Conservation (phyloP, 2,797 vertebrate species). For the Liasis olivaceus region DNA sequence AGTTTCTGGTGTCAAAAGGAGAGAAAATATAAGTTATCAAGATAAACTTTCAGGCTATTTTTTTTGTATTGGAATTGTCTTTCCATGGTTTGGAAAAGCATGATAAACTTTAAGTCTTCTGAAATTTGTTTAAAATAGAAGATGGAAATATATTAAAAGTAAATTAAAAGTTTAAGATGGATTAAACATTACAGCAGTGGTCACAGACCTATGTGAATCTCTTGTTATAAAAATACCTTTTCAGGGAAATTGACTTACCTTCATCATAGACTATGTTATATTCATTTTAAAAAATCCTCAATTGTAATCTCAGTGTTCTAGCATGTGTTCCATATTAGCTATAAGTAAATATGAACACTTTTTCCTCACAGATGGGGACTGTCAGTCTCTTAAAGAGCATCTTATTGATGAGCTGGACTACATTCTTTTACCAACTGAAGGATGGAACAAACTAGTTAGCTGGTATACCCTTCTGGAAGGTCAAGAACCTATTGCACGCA, state of each 20-base stretch:
- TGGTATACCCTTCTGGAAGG: constrained; percentile 92
- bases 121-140: background rate
- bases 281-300: background rate
- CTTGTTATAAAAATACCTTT: background rate
- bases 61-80: background rate
- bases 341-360: constrained; percentile 33
- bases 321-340: background rate
- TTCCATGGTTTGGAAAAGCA: background rate
- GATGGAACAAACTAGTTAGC: constrained; percentile 98
- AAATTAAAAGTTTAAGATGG: background rate
- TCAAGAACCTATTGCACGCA: constrained; percentile 95
- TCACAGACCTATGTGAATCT: background rate
- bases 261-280: background rate
- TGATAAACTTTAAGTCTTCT: background rate
- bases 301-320: background rate
- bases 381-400: constrained; percentile 94
- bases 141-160: constrained; percentile 6
- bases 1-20: background rate
- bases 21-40: background rate
- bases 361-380: constrained; percentile 85
- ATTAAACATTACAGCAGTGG: background rate
- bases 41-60: background rate
- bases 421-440: constrained; percentile 95
- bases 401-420: constrained; percentile 99
- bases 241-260: background rate